Evolutionary conservation across 2,113 vertebrate genomes (phyloP).

Genomic region (Cercocebus atys): DNA sequence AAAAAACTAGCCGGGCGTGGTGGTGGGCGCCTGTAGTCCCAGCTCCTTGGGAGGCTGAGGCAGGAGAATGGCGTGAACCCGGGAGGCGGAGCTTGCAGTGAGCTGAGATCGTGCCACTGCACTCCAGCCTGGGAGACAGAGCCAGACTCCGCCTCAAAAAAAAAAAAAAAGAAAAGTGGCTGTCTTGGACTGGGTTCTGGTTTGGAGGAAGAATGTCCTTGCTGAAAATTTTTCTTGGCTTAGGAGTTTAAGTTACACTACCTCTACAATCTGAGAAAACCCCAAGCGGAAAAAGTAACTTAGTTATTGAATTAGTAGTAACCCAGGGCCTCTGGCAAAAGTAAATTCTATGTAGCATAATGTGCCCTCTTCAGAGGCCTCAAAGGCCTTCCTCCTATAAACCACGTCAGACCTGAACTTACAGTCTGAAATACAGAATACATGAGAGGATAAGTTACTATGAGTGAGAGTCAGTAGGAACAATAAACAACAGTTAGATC

Average conservation of each 20-base stretch:
- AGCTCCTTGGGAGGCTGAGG: no score
- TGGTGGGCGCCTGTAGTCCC: no score
- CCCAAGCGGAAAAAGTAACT: background rate
- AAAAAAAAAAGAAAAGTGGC: background rate
- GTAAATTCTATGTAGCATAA: background rate
- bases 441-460: background rate
- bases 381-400: background rate
- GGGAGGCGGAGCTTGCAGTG: no score
- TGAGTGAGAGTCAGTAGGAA: background rate
- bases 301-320: background rate
- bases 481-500: background rate
- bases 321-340: background rate
- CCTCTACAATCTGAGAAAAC: background rate
- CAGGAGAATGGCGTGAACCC: no score
- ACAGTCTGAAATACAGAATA: background rate
- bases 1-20: no score
- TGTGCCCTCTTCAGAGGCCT: background rate
- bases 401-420: background rate
- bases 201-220: background rate
- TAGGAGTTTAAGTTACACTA: background rate
- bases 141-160: no score
- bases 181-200: background rate
- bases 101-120: accelerated
- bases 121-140: no score
- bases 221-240: background rate